A percentile compares a stretch with the other conserved stretches of the same genome.
These are phyloP conservation scores for Sarcophaga subvicina DNA, from an alignment of 2,888 invertebrate species.

Conservation along the genomic window DNA sequence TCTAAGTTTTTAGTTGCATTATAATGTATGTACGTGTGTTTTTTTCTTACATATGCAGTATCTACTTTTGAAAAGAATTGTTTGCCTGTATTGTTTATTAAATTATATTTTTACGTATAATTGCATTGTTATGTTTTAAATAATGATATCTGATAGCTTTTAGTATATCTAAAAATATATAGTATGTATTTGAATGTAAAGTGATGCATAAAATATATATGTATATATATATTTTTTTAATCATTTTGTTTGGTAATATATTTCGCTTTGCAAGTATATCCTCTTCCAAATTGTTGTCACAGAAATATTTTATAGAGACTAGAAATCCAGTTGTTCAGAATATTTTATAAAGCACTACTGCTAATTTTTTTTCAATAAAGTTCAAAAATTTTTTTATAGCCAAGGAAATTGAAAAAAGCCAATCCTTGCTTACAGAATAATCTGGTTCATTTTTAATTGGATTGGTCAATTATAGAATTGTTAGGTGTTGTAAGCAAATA, in stretches of 20 bases:
- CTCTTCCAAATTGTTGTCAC: neutral
- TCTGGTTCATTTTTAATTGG: no score
- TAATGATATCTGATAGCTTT: constrained; percentile 6
- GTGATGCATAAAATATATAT: constrained; percentile 39
- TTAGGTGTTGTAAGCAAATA: no score
- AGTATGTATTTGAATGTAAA: constrained; percentile 12
- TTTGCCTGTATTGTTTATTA: neutral
- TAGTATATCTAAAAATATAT: constrained; percentile 22
- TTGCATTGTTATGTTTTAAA: constrained; percentile 2
- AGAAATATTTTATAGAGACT: neutral
- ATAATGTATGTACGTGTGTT: neutral
- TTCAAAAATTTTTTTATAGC: no score
- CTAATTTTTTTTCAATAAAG: no score
- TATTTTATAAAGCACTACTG: no score
- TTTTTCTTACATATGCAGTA: neutral
- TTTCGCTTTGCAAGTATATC: neutral
- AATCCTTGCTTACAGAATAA: no score
- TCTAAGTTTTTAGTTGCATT: neutral
- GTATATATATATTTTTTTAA: neutral
- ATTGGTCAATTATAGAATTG: no score
- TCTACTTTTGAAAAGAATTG: constrained; percentile 12
- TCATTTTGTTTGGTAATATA: neutral
- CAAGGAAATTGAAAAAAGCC: no score
- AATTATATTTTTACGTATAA: constrained; percentile 33
- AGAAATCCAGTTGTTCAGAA: neutral